Evolutionary conservation across 2,888 invertebrate species (phyloP), one percentile per base, ranked within the genome.

Genomic region (Drosophila rellima): DNA sequence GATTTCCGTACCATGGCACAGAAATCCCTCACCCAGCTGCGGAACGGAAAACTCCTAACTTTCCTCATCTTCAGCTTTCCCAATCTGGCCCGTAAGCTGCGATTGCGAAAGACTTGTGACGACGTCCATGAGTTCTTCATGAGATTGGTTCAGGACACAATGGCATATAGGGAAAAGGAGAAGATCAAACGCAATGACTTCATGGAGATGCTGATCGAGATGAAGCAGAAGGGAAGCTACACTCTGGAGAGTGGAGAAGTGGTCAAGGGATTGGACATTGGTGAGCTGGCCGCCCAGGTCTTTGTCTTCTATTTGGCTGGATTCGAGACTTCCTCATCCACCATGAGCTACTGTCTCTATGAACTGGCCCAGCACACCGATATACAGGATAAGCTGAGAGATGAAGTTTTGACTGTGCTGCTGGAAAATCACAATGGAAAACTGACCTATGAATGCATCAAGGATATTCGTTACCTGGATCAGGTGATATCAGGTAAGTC

Each of bases 261-360:
- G 7, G 20, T 83, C 39, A 74, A 63, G 2, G 82, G 73, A 40
- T 48, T 86, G 63, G 63, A 70, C 0, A 86, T 93, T 6, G 91
- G 93, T 0, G 82, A 94, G 13, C 78, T 94, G 5, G 91, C 93
- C 0, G 93, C 94, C 0, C 94, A 95, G 54, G 93, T 94, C 15
- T 92, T 94, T 42, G 89, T 93, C 3, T 94, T 95, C 68, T 93
- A 93, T 69, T 65, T 90, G 13, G 94, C 94, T 39, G 94, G 94
- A 1, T 94, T 92, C 63, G 94, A 94, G 80, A 94, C 94, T 0
- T 94, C 94, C 2, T 91, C 92, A 0, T 91, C 93, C 0, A 92
- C 93, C 0, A 90, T 93, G 79, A 92, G 92, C 15, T 93, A 93
- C 77, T 91, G 91, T 4, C 69, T 94, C 1, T 94, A 93, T 70